Percentiles rank a stretch among this genome's conserved stretches.
Conservation (phyloP, 1,140 invertebrate genomes). For the Luehdorfia chinensis region DNA sequence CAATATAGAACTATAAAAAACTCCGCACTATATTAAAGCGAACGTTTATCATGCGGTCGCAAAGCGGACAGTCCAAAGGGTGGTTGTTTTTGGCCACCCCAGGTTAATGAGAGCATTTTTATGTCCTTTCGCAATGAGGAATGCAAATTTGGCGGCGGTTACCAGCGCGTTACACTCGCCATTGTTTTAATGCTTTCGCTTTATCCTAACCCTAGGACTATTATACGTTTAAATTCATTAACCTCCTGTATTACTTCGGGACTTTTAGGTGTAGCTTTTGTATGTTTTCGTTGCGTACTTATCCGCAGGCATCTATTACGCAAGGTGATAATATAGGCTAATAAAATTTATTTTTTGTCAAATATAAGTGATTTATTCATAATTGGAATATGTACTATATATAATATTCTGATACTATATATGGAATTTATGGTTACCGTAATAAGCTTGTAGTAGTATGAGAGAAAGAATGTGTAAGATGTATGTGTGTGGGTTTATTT, state of each 20-base stretch:
- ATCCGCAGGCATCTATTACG: too few species aligned
- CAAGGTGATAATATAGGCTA: too few species aligned
- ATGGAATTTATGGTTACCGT: too few species aligned
- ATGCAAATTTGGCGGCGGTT: constrained; percentile 71
- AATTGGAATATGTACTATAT: too few species aligned
- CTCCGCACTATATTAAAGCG: constrained; percentile 22
- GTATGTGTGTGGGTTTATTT: too few species aligned
- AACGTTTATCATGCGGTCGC: constrained; percentile 6
- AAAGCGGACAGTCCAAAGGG: constrained; percentile 31
- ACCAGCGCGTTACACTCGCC: constrained; percentile 54
- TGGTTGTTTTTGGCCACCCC: constrained; percentile 54
- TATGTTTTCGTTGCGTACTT: constrained; percentile 44
- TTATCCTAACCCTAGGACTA: constrained; percentile 48
- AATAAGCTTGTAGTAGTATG: too few species aligned
- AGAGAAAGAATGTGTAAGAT: too few species aligned
- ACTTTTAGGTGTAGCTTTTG: constrained; percentile 42
- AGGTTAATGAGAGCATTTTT: constrained; percentile 74
- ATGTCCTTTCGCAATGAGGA: constrained; percentile 69
- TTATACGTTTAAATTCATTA: constrained; percentile 64
- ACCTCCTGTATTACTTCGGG: constrained; percentile 45
- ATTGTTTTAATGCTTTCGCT: constrained; percentile 64
- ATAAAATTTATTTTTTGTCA: too few species aligned
- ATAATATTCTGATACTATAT: too few species aligned
- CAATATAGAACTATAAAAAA: background rate
- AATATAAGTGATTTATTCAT: too few species aligned